Base-by-base conservation (phyloP, 64 coral and sea anemone species). In the Porites lutea region DNA sequence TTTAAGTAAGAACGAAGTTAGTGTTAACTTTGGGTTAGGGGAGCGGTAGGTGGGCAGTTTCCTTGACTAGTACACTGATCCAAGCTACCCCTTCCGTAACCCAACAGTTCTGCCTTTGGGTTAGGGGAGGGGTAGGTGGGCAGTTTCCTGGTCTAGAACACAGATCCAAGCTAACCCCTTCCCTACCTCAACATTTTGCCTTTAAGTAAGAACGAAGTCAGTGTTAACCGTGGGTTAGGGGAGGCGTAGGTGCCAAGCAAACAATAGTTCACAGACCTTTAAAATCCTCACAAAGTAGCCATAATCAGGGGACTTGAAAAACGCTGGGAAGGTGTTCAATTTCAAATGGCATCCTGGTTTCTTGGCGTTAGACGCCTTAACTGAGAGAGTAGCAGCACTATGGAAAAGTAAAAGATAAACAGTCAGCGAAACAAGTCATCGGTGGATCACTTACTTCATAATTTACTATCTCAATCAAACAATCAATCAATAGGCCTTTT, bases 371-470 rank as follows among this genome's bases (percentile, higher is more conserved):
- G 59, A 72, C 6, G 77, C 74, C 15, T 43, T 87, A 14, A 92
- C 21, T 8, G 83, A 23, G 27, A 74, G 84, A n/a, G 91, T 78
- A 4, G 75, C 62, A 53, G 82, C 66, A 16, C 91, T 92, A 48
- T 55, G 22, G 43, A 79, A 47, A 6, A 16, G 69, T 8, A 5
- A 78, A 78, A 23, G 21, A 3, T 3, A 55, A 22, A 5, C 47
- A 50, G 46, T 69, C 66, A 75, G 48, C 19, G 14, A 19, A 2
- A 51, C 48, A 4, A 3, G 14, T 4, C 48, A 19, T 50, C 4
- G 48, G 14, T 4, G 6, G 18, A 4, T 18, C 15, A 50, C 2
- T 72, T 13, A 72, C 5, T 55, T 11, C 53, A 37, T 37, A 37
- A 37, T 37, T 37, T 37, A 37, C 27, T 37, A 37, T 37, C 27